phyloP scores from a whole-genome alignment of 2,888 invertebrate genomes.

The Aplocera efformata region DNA sequence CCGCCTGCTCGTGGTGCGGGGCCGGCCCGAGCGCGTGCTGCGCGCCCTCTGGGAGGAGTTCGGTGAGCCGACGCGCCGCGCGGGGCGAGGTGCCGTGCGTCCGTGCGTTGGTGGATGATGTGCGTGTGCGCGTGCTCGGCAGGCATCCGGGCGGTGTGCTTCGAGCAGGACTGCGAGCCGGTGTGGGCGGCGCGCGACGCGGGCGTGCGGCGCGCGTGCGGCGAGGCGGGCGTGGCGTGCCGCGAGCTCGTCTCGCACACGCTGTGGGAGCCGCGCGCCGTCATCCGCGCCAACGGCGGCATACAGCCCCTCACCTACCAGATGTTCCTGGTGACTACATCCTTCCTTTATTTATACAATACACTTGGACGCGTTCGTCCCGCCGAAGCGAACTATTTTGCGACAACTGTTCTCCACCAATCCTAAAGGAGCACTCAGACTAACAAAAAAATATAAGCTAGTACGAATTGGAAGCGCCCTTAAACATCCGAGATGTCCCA shows the following conservation, averaged over 20 bases:
- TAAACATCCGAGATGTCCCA: too few relatives aligned
- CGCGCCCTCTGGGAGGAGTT: constrained; percentile 80
- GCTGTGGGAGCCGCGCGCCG: constrained; percentile 84
- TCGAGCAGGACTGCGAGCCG: constrained; percentile 86
- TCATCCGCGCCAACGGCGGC: constrained; percentile 85
- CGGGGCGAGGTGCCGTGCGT: too few relatives aligned
- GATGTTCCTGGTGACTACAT: constrained; percentile 81
- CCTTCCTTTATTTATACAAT: too few relatives aligned
- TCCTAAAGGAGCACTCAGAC: too few relatives aligned
- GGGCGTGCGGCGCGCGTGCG: constrained; percentile 76
- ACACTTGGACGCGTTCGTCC: too few relatives aligned
- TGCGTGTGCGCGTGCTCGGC: background rate
- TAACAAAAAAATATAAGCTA: too few relatives aligned
- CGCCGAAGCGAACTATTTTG: too few relatives aligned
- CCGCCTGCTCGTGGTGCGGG: constrained; percentile 80
- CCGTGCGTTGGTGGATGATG: too few relatives aligned
- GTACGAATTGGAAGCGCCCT: too few relatives aligned
- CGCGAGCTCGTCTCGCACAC: constrained; percentile 85
- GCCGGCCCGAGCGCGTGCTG: constrained; percentile 81
- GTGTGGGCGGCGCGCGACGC: constrained; percentile 84
- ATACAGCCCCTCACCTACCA: constrained; percentile 86
- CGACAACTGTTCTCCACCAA: too few relatives aligned
- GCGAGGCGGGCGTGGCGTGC: constrained; percentile 75
- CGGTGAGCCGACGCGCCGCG: constrained; percentile 52
- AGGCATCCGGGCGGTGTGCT: constrained; percentile 76